A percentile compares a stretch with the other conserved stretches of the same genome.
Conservation (phyloP, 2,113 vertebrate species). For the Geothlypis trichas region DNA sequence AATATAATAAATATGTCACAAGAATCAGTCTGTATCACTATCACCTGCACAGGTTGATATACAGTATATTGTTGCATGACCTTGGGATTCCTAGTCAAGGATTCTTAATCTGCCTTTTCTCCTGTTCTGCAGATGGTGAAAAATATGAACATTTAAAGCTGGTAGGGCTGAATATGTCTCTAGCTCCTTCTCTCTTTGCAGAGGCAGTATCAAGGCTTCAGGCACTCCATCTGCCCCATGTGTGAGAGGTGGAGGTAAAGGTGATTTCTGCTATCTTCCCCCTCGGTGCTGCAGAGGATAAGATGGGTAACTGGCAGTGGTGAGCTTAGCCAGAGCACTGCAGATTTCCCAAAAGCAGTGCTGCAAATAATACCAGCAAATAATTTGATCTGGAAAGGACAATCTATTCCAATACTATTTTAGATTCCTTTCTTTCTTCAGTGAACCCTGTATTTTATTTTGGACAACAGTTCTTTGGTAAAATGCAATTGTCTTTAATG, state of each 20-base stretch:
- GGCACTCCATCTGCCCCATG: not conserved
- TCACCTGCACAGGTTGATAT: not conserved
- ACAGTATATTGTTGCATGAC: not conserved
- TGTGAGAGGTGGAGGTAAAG: not conserved
- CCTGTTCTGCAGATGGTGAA: not conserved
- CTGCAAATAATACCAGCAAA: not conserved
- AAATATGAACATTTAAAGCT: not conserved
- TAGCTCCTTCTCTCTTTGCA: not conserved
- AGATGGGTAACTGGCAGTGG: not conserved
- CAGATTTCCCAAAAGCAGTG: not conserved
- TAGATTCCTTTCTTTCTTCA: not conserved
- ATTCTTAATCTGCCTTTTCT: not conserved
- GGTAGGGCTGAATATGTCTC: not conserved
- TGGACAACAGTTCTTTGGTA: not conserved
- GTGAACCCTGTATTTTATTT: not conserved
- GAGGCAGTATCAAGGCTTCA: not conserved
- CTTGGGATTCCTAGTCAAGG: not conserved
- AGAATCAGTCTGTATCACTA: not conserved
- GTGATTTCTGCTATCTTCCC: not conserved
- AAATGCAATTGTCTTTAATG: not conserved
- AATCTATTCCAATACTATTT: not conserved
- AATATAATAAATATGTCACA: not conserved
- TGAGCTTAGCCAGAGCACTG: not conserved
- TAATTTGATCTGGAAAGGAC: not conserved
- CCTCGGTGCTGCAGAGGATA: not conserved